Evolutionary conservation across 2,888 invertebrate species (phyloP), one percentile per base, ranked within the genome.

Genomic region (Desoria tigrina): DNA sequence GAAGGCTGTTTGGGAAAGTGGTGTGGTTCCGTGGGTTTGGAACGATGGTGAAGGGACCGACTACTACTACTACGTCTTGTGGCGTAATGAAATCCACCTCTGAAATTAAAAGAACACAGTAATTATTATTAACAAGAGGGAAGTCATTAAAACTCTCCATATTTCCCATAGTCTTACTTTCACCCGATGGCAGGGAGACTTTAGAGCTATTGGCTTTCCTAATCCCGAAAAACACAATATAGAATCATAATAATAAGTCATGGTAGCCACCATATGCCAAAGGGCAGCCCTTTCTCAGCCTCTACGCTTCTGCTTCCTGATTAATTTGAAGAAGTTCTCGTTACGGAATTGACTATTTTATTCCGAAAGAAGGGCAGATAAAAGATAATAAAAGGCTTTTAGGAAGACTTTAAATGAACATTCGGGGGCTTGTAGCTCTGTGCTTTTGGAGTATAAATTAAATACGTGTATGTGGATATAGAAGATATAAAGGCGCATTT

Each of bases 301-400:
- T 45, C 39, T 16, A 39, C 16, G 45, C 45, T 11, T 45, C 4
- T 39, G 39, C 16, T 39, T 9, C 39, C 9, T 16, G 21, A 45
- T 45, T 45, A 45, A 45, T 45, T 45, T 45, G 45, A 45, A 45
- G 21, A 16, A 45, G 45, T 45, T 45, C 45, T 45, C 16, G 9
- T 18, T 7, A 32, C 11, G 16, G 16, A 21, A 45, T 45, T 45
- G 6, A 45, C 6, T 45, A 45, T 16, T 45, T 45, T 6, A 16
- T 6, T 9, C n/a, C 9, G 45, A n/a, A 45, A 18, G n/a, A 45
- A 21, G 21, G 24, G 7, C 63, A 63, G 55, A 65, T 69, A 66
- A 63, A 54, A 69, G 66, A 63, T 66, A 69, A 69, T 69, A 69
- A 69, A 69, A 66, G 65, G 56, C 62, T 68, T 60, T 64, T 61